Evolutionary conservation across 2,888 invertebrate genomes (phyloP).

Genomic region (Platerodrilus igneus): DNA sequence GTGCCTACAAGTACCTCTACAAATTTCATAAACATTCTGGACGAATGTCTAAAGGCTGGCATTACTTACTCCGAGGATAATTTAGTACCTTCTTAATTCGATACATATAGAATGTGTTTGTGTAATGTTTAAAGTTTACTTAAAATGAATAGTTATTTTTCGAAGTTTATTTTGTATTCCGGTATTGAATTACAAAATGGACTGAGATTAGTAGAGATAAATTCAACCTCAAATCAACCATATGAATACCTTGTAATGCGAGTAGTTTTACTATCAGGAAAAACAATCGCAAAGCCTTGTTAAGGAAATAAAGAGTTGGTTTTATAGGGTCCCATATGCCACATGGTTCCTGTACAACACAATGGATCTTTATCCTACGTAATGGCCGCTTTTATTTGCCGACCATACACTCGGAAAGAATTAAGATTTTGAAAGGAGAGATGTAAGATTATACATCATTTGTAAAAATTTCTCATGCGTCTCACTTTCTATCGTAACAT

Average conservation of each 20-base stretch:
- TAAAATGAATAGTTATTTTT: too few species aligned
- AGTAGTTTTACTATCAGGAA: conserved; percentile 36
- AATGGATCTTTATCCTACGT: conserved; percentile 17
- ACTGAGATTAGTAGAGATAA: conserved; percentile 31
- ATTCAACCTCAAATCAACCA: conserved; percentile 24
- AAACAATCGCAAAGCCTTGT: conserved; percentile 34
- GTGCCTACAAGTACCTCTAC: too few species aligned
- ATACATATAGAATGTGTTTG: too few species aligned
- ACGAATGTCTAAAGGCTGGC: too few species aligned
- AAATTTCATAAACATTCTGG: too few species aligned
- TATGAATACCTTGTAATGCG: conserved; percentile 34
- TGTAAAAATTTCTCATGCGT: conserved; percentile 13
- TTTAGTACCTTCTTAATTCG: too few species aligned
- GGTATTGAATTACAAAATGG: background rate
- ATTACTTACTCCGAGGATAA: too few species aligned
- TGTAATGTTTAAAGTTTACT: too few species aligned
- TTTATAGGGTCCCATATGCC: conserved; percentile 14
- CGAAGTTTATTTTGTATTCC: conserved; percentile 1
- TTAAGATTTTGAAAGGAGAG: conserved; percentile 10
- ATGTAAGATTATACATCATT: conserved; percentile 6
- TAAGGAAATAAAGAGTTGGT: conserved; percentile 29
- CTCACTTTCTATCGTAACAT: conserved; percentile 12
- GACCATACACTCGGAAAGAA: conserved; percentile 5
- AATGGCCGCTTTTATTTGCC: conserved; percentile 6
- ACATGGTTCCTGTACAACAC: conserved; percentile 18